These are phyloP conservation scores for Aleiodes sp. DNA, from an alignment of 1,140 invertebrate genomes.

Conservation along the genomic window DNA sequence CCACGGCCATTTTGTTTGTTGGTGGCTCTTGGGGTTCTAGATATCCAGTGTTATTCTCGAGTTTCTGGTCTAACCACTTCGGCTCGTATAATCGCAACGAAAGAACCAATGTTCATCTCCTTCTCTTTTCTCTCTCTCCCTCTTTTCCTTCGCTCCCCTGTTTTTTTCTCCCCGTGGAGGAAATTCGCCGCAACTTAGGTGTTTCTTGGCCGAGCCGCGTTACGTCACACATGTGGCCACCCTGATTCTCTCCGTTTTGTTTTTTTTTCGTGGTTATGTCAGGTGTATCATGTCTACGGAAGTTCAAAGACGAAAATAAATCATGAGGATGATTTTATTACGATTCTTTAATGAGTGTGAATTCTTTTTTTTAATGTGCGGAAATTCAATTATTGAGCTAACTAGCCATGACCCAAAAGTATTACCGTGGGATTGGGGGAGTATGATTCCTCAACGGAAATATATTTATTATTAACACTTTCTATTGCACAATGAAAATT, in stretches of 20 bases:
- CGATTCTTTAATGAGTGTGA: background rate
- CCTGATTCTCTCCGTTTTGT: background rate
- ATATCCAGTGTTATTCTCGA: slow-evolving; percentile 38
- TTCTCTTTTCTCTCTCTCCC: slow-evolving; percentile 35
- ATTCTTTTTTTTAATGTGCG: background rate
- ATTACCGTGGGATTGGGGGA: background rate
- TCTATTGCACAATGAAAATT: background rate
- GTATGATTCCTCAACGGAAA: background rate
- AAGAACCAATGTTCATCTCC: slow-evolving; percentile 41
- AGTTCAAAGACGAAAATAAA: background rate
- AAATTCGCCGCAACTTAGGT: background rate
- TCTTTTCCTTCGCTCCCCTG: too few relatives aligned
- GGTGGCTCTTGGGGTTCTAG: background rate
- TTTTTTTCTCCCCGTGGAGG: background rate
- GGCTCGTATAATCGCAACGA: slow-evolving; percentile 28
- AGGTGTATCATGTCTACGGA: slow-evolving; percentile 7
- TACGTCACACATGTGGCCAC: background rate
- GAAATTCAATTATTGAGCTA: slow-evolving; percentile 9
- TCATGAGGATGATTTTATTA: background rate
- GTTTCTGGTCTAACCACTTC: slow-evolving; percentile 53
- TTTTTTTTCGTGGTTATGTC: background rate
- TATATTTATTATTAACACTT: too few relatives aligned
- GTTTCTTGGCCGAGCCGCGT: background rate
- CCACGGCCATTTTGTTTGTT: background rate
- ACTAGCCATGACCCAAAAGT: background rate